phyloP scores from a whole-genome alignment of 2,797 vertebrate genomes.

The Gephyroberyx darwinii region DNA sequence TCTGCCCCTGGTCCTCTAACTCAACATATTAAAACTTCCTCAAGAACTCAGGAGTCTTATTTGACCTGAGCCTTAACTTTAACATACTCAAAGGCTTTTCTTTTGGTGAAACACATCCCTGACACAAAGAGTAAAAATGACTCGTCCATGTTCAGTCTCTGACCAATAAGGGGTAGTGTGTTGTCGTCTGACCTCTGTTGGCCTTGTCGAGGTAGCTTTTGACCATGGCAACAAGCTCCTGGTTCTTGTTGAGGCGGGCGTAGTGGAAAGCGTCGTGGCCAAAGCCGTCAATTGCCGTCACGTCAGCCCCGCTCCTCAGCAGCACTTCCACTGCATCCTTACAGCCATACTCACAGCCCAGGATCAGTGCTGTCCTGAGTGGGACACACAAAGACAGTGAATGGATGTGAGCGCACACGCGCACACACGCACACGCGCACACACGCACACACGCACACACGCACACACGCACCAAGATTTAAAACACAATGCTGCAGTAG shows the following conservation, averaged over 20 bases:
- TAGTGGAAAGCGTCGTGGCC: conserved; percentile 93
- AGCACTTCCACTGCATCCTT: conserved; percentile 93
- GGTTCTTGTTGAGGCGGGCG: conserved; percentile 90
- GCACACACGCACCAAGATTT: too few relatives aligned
- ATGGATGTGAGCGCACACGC: neutral
- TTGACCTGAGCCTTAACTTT: too few relatives aligned
- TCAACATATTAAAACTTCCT: too few relatives aligned
- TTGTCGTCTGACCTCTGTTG: conserved; percentile 82
- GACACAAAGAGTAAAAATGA: too few relatives aligned
- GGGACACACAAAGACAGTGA: neutral
- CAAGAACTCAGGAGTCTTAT: too few relatives aligned
- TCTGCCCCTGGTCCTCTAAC: too few relatives aligned
- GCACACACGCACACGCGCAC: conserved; percentile 7
- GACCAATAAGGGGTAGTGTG: neutral
- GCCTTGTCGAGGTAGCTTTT: conserved; percentile 87
- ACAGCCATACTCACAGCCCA: conserved; percentile 94
- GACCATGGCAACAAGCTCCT: conserved; percentile 86
- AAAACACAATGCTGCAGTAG: too few relatives aligned
- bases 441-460: conserved; percentile 17
- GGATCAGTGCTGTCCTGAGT: conserved; percentile 90
- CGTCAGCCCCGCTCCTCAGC: conserved; percentile 86
- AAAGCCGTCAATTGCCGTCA: conserved; percentile 84
- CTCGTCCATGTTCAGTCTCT: neutral
- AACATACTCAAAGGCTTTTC: too few relatives aligned
- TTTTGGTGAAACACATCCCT: too few relatives aligned